Conservation (phyloP, 2,113 vertebrate species). For the Petroica traversi region DNA sequence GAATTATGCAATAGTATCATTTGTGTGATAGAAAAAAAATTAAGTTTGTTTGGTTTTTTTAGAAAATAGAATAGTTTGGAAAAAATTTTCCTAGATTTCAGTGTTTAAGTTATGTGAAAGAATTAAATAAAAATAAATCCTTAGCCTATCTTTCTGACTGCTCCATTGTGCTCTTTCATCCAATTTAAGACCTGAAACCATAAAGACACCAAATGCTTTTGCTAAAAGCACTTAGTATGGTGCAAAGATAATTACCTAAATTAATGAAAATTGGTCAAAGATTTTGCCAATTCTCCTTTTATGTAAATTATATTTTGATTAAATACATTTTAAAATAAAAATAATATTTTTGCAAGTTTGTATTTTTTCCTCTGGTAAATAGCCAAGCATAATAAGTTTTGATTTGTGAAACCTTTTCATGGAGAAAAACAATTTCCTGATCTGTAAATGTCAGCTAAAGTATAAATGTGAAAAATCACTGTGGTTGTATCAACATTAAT, state of each 20-base stretch:
- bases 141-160: background rate
- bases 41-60: background rate
- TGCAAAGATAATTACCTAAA: background rate
- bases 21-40: background rate
- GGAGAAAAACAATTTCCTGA: background rate
- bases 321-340: background rate
- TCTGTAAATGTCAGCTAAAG: background rate
- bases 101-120: background rate
- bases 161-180: background rate
- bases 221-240: background rate
- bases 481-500: background rate
- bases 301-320: background rate
- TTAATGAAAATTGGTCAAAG: background rate
- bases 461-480: background rate
- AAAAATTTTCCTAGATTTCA: background rate
- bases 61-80: background rate
- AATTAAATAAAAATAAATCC: background rate
- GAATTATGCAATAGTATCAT: background rate
- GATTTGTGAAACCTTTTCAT: background rate
- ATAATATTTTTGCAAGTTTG: background rate
- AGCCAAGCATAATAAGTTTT: background rate
- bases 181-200: background rate
- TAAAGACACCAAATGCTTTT: background rate
- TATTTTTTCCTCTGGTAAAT: background rate
- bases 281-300: background rate